Evolutionary conservation across 2,113 vertebrate species (phyloP).

Genomic region (Pluvianellus socialis): DNA sequence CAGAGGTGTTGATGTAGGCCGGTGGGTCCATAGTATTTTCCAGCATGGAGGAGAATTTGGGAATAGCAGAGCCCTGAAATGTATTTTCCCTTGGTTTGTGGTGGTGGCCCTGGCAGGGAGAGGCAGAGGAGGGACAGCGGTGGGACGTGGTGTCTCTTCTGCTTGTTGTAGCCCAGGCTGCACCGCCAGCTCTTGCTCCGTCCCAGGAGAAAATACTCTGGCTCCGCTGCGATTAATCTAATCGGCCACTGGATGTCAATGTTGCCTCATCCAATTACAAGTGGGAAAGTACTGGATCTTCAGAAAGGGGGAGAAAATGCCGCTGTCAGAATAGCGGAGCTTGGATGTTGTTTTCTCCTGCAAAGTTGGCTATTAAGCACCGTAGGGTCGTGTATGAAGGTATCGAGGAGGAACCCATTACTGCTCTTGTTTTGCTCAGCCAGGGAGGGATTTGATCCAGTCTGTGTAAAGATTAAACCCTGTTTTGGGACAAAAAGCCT

Average conservation of each 20-base stretch:
- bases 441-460: background rate
- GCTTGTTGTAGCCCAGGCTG: background rate
- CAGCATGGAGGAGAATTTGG: background rate
- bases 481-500: background rate
- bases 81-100: fast-evolving
- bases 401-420: background rate
- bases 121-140: background rate
- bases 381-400: fast-evolving
- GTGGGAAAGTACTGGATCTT: background rate
- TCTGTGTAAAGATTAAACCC: background rate
- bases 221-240: conserved; percentile 71
- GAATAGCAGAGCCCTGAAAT: fast-evolving
- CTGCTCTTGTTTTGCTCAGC: background rate
- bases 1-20: background rate
- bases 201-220: background rate
- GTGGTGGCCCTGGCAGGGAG: background rate
- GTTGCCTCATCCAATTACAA: conserved; percentile 72
- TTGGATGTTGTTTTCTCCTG: background rate
- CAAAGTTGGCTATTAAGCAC: background rate
- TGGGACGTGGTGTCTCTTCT: background rate
- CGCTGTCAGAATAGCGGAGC: background rate
- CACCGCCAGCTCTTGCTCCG: background rate
- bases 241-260: conserved; percentile 81
- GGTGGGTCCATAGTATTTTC: fast-evolving
- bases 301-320: background rate